Base-by-base conservation (phyloP, 2,113 vertebrate genomes). In the Oophaga pumilio region DNA sequence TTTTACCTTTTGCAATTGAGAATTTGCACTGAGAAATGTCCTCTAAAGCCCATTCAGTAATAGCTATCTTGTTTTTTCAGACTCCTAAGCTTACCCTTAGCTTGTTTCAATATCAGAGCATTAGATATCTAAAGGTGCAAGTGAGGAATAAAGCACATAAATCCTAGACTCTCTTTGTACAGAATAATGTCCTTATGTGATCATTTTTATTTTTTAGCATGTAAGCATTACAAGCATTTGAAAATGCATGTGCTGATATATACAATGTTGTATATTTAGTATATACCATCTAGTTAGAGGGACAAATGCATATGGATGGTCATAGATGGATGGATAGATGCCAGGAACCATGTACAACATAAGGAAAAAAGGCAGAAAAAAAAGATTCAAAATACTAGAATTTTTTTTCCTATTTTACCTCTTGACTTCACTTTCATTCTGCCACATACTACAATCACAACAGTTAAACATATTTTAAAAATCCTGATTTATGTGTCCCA, bases 31-130 rank as follows among this genome's bases (percentile, higher is more conserved):
- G 52, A 56, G 68, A 56, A 73, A 50, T 71, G 33, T 14, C 22
- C 52, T 84, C 13, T 71, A 57, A 71, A 84, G 26, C n/a, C 68
- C 15, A 56, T 84, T 84, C 82, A 74, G 5, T 84, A 74, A 84
- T 84, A 59, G 68, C 82, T 84, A 59, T 84, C 68, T 84, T 57
- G 73, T 84, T 49, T 83, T 69, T 68, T 53, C 62, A 69, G 81
- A 69, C 14, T 69, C 43, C n/a, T 68, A 26, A 22, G 82, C 82
- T 84, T 74, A 84, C 73, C 71, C 66, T 59, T 73, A 84, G 68
- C n/a, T 71, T 84, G 24, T 73, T 84, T 84, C 82, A 11, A 28
- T 71, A 84, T 73, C 24, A 9, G 68, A 56, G 50, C 57, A 84
- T 33, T 84, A 74, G 82, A 18, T n/a, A n/a, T 57, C n/a, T 57